A percentile compares a stretch with the other conserved stretches of the same genome.
Evolutionary conservation across 2,888 invertebrate genomes (phyloP).

Genomic region (Drosophila helvetica): DNA sequence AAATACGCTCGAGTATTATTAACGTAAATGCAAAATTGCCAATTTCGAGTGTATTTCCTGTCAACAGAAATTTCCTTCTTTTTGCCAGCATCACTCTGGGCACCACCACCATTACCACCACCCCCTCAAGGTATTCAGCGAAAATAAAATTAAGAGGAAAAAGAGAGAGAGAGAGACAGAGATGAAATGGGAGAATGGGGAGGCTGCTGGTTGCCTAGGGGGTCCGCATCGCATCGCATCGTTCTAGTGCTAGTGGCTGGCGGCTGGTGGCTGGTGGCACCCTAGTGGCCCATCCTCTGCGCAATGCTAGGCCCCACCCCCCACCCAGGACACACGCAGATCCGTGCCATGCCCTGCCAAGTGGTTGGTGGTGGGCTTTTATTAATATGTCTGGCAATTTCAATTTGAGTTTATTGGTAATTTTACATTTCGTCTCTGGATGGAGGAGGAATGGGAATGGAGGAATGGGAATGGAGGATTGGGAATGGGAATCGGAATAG

Average conservation of each 20-base stretch:
- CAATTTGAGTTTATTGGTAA: slow-evolving; percentile 81
- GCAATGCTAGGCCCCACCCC: slow-evolving; percentile 37
- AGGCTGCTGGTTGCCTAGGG: slow-evolving; percentile 31
- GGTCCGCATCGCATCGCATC: slow-evolving; percentile 11
- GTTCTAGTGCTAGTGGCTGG: slow-evolving; percentile 1
- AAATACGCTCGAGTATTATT: slow-evolving; percentile 83
- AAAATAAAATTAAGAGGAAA: slow-evolving; percentile 75
- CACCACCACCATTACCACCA: not conserved
- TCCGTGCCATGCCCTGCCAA: slow-evolving; percentile 25
- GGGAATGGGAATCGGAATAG: not conserved
- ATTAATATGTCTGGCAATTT: slow-evolving; percentile 81
- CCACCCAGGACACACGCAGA: slow-evolving; percentile 12
- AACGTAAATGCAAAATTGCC: slow-evolving; percentile 84
- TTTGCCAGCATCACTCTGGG: slow-evolving; percentile 20
- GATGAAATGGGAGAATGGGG: slow-evolving; percentile 20
- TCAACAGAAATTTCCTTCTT: slow-evolving; percentile 82
- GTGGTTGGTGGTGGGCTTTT: slow-evolving; percentile 59
- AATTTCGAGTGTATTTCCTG: slow-evolving; percentile 84
- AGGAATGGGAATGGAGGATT: too few relatives aligned
- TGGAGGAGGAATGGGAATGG: not conserved
- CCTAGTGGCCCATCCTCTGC: slow-evolving; percentile 69
- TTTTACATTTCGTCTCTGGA: slow-evolving; percentile 67
- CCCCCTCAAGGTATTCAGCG: slow-evolving; percentile 42
- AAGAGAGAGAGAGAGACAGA: slow-evolving; percentile 4
- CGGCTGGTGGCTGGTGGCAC: slow-evolving; percentile 49